Base-by-base conservation (phyloP, 2,888 invertebrate species). In the Steinernema scapterisci region DNA sequence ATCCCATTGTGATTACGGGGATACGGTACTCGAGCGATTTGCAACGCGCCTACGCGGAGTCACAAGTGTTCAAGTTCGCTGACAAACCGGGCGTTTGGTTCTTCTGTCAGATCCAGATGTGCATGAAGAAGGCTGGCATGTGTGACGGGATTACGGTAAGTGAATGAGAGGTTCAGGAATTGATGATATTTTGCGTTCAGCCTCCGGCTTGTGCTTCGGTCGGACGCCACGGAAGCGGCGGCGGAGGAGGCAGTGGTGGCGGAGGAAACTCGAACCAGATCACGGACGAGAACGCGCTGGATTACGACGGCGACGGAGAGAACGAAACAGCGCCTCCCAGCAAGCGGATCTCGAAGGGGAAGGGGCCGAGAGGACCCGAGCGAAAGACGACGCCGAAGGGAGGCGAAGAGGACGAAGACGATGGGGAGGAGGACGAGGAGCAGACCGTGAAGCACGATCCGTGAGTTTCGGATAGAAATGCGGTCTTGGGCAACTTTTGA, bases 1-100 rank as follows among this genome's bases (percentile, higher is more conserved):
- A 87, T 75, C 84, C 86, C 5, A 81, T 87, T 45, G 79, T 87
- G 11, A 86, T 87, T 79, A 87, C 87, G 6, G 87, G 86, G 11
- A 86, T 88, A 19, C 82, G 86, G 1, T 87, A 87, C 74, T 84
- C 86, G 9, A 71, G 79, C 11, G 86, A 88, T 76, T 76, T 87
- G 23, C 85, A 85, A 70, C 73, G 85, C n/a, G 87, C 87, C 45
- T 87, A 87, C 71, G 87, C 87, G 19, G 87, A 87, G 75, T 84
- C 85, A 7, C 79, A 81, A 70, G 86, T 88, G 19, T 87, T 87
- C 82, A 87, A 87, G 76, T 87, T 87, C 75, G 87, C 87, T 7
- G 87, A 87, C 75, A 82, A 84, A 52, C 87, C 87, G n/a, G 87
- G 85, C 25, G 85, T 87, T 21, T 87, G 87, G 87, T 87, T 87